Base-by-base conservation (phyloP, 2,113 vertebrate genomes). In the Raja brachyura region DNA sequence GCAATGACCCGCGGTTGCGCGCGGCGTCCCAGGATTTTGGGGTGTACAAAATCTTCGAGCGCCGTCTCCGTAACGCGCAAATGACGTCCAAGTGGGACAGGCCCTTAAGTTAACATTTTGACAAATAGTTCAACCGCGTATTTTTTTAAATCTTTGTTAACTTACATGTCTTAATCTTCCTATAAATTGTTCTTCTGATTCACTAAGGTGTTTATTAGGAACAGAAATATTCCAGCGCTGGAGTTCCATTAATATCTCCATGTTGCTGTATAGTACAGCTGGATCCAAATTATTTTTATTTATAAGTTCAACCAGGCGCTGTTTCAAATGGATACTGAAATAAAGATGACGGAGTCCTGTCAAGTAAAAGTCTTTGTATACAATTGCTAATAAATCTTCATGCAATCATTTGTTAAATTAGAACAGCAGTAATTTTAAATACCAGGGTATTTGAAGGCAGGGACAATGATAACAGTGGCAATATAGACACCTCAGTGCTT, bases 241-340 rank as follows among this genome's bases (percentile, higher is more conserved):
- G 6, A 96, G 93, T 94, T 96, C 96, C 0, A 93, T 94, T 54
- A 75, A 93, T 77, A 96, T 93, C 94, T 96, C 96, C 0, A 93
- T 68, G 0, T 18, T 22, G 25, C 93, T 94, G 20, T 96, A 95
- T 61, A 97, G 93, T 7, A 95, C 94, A 0, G 90, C 95, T 0
- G 96, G 96, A 93, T 97, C 96, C 2, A 95, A 94, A 22, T 3
- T 25, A 39, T 93, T 94, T 86, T 94, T 93, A 93, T 96, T 95
- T n/a, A 96, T 94, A 75, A 96, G 93, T 94, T 96, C 96, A 94
- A 96, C 96, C 94, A 97, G 92, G 79, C 70, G 94, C 94, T 97
- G 96, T 94, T 96, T 96, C 76, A 96, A 97, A 93, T 97, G 96
- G 7, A 93, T 20, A 93, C 96, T 97, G 94, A 77, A 94, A 48